phyloP scores from a whole-genome alignment of 2,888 invertebrate species.

The Lysandra bellargus region DNA sequence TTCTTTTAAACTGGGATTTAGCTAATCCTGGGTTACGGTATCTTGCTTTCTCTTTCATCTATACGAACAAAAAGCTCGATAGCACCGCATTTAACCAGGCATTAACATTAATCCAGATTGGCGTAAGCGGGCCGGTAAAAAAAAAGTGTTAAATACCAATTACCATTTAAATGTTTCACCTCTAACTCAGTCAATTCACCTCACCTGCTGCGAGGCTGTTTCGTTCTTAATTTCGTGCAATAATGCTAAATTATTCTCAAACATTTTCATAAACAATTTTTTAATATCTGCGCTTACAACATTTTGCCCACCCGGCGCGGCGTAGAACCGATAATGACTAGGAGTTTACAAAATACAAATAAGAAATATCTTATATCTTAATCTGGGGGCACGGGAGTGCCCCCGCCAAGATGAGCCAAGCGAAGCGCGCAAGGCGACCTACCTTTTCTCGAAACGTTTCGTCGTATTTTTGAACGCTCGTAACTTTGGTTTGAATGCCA shows the following conservation, averaged over 20 bases:
- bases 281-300: not conserved
- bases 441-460: too few relatives aligned
- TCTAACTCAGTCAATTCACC: conserved; percentile 1
- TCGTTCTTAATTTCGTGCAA: conserved; percentile 4
- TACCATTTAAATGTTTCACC: not conserved
- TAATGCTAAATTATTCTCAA: not conserved
- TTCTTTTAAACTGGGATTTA: too few relatives aligned
- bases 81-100: not conserved
- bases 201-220: conserved; percentile 3
- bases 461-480: too few relatives aligned
- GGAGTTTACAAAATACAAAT: too few relatives aligned
- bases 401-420: too few relatives aligned
- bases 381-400: too few relatives aligned
- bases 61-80: not conserved
- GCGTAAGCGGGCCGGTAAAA: not conserved
- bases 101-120: not conserved
- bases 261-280: not conserved
- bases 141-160: not conserved
- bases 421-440: too few relatives aligned
- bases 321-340: not conserved
- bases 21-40: too few relatives aligned
- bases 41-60: not conserved
- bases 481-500: too few relatives aligned
- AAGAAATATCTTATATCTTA: too few relatives aligned
- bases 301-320: not conserved